A percentile compares a stretch with the other conserved stretches of the same genome.
phyloP scores from a whole-genome alignment of 2,797 vertebrate genomes.

The Phoeniculus purpureus region DNA sequence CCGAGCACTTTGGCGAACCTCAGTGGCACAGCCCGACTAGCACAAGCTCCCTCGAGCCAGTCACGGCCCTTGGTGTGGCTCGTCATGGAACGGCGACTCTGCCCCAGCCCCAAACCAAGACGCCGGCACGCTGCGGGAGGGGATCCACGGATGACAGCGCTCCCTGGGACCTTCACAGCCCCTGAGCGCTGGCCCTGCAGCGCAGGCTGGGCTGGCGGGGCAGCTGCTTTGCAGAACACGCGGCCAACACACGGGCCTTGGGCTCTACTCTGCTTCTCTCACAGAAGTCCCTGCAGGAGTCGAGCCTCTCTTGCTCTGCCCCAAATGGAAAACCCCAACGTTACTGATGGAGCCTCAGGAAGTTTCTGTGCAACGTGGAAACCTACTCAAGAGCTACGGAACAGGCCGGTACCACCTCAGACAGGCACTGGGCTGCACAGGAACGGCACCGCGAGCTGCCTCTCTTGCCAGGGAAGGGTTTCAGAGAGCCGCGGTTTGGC shows the following conservation, averaged over 20 bases:
- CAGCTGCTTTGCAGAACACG: not conserved
- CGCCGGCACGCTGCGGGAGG: not conserved
- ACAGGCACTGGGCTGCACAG: not conserved
- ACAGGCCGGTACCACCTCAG: not conserved
- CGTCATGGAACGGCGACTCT: not conserved
- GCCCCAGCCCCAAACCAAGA: not conserved
- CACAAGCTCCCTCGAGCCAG: not conserved
- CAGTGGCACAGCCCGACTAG: not conserved
- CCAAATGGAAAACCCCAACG: not conserved
- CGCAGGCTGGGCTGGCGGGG: not conserved
- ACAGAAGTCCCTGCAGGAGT: not conserved
- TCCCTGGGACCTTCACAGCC: not conserved
- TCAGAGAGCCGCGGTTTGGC: not conserved
- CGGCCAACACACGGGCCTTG: not conserved
- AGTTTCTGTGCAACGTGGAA: fast-evolving
- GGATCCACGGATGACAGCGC: not conserved
- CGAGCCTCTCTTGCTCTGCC: not conserved
- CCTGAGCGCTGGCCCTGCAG: not conserved
- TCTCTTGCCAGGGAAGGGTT: not conserved
- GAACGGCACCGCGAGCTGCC: not conserved
- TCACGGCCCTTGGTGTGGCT: not conserved
- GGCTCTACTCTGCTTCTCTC: not conserved
- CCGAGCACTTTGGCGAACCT: not conserved
- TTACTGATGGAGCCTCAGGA: not conserved
- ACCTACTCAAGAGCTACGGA: not conserved